Base-by-base conservation (phyloP, 2,797 vertebrate species). In the Halcyon leucocephala region DNA sequence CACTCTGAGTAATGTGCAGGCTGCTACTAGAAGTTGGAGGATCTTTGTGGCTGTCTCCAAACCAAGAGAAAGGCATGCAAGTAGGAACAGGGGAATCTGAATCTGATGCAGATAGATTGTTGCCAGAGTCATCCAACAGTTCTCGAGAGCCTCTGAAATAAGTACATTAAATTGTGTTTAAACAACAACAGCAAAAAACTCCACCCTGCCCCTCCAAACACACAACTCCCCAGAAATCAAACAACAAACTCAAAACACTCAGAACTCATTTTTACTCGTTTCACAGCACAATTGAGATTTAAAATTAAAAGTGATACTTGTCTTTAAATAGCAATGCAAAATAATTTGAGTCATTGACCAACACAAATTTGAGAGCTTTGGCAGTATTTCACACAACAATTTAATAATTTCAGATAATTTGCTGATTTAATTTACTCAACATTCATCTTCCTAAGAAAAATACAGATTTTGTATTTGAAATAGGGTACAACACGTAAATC, bases 61-160 rank as follows among this genome's bases (percentile, higher is more conserved):
- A 99, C 99, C 99, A 99, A 95, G 98, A 99, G 97, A 99, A 99
- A 76, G 99, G 99, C 98, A 99, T 99, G 78, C 99, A 99, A 52
- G 99, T 99, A n/a, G 99, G 99, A 92, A 98, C 98, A 86, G 99
- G 99, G 10, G 98, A 98, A 98, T 99, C 98, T 3, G 99, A 99
- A 57, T 99, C 99, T 16, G 99, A 98, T 29, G 99, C 98, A n/a
- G 99, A 99, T 5, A 99, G 82, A 88, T 99, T 99, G 82, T 98
- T 98, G 74, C 98, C 98, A 58, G 98, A 98, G 74, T 99, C 98
- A 67, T 99, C 99, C 93, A 99, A 96, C 89, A 99, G 95, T 91
- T 99, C 99, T 18, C 98, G 98, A 2, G 99, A 99, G 26, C 99
- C 99, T 96, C 99, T 99, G 92, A 89, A 94, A 78, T 48, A 82